Evolutionary conservation across 1,140 invertebrate genomes (phyloP), one percentile per base, ranked within the genome.

Genomic region (Drosophila setifemur): DNA sequence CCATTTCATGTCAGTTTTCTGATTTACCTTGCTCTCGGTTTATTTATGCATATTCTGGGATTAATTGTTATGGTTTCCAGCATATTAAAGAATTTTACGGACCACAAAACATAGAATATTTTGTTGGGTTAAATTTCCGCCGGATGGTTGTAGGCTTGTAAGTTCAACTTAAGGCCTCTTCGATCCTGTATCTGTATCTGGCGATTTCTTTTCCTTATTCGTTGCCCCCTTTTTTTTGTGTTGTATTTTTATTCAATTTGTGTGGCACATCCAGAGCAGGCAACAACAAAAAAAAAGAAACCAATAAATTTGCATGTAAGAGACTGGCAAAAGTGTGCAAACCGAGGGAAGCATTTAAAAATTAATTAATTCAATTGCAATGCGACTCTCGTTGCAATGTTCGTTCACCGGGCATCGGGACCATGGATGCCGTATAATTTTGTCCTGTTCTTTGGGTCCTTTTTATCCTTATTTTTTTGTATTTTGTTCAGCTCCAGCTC

Each of bases 361-460:
- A 71, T 81, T 81, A 75, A 81, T 81, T 82, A 82, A 81, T 81
- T 81, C 77, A 81, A 81, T 81, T 82, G 76, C 67, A 67, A 57
- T 49, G 54, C 60, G 31, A 75, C 40, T 49, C 60, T 64, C 60
- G 43, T 23, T 64, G 64, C 55, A 47, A 70, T 63, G 61, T 54
- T 54, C 66, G 12, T 33, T n/a, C 12, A 12, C 7, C 16, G 39
- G 33, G 9, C 9, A 11, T 19, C 9, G 29, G 26, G 4, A 18
- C 44, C 33, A 26, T 35, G 60, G 47, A n/a, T 11, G 44, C 23
- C 28, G 71, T 82, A 71, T 72, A 75, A 82, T 81, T 81, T 75
- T 23, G 47, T 44, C 16, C 39, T 40, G 35, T 64, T 74, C 54
- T 49, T 74, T 71, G 44, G 55, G 70, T 49, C 63, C 40, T 28